Evolutionary conservation across 2,797 vertebrate genomes (phyloP), one percentile per base, ranked within the genome.

Genomic region (Fratercula arctica): DNA sequence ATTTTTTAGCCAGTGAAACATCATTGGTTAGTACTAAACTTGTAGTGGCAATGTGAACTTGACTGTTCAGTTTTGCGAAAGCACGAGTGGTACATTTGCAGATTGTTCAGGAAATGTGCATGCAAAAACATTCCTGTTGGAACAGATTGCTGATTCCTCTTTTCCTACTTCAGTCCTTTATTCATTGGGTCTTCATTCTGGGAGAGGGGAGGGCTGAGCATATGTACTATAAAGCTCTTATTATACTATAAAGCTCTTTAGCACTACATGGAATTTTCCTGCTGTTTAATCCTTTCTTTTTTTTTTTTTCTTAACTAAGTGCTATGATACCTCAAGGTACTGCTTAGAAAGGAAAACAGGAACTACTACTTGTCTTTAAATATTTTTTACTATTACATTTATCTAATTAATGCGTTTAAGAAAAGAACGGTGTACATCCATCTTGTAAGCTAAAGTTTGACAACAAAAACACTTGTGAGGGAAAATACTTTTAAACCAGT

Each of bases 61-160:
- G 51, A 72, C 41, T 76, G 56, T 67, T 54, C 70, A 76, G 79
- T 75, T 87, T 74, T 90, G 77, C 64, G 83, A 57, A 95, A 90
- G 82, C 88, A 91, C 25, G 0, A 64, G 41, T 69, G 54, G 72
- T 92, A 95, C 89, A 63, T 87, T 91, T 96, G 93, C 90, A 96
- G 94, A 96, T 97, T 94, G 83, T 94, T 88, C 90, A 92, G 91
- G 92, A 93, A 92, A 90, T 90, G 85, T 94, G 96, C 91, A 93
- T 96, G 94, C 69, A 35, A 29, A 93, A 91, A 46, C 89, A 93
- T 93, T 95, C 90, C 94, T 97, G 95, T 68, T 95, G 94, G 94
- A 95, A 95, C 92, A 74, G 95, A 93, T 95, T 96, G 74, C 57
- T 70, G 69, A 90, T 87, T 95, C 72, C 70, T 93, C 74, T 66